Evolutionary conservation across 2,888 invertebrate species (phyloP), one percentile per base, ranked within the genome.

Genomic region (Rapana venosa): DNA sequence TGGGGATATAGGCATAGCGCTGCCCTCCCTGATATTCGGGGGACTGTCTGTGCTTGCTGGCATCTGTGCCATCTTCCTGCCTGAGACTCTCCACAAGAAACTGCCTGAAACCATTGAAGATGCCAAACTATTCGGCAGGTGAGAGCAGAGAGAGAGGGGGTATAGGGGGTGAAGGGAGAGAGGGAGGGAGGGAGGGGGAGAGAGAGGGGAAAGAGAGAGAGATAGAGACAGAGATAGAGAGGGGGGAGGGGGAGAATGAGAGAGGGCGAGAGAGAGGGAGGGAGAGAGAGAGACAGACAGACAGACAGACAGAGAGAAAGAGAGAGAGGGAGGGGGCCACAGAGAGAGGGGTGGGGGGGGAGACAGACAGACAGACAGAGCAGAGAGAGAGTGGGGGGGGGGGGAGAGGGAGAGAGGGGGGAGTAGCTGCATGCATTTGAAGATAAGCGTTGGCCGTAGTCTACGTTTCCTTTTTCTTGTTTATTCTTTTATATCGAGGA

Each of bases 1-100:
- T 20, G 91, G 90, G 90, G 79, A 87, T 32, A 79, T 91, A 35
- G 88, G 90, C 20, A 36, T 81, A 13, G 91, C 91, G 13, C 87
- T 91, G n/a, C 92, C 92, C 0, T 84, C 88, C 58, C 30, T 92
- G n/a, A 74, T 91, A 6, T 92, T 92, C 83, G 92, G 92, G 35
- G 88, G 85, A 2, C 58, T 87, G 56, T 87, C 91, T 15, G 85
- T 92, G 56, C 58, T 87, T 26, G 92, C 92, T n/a, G 92, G 92
- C 0, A 56, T 92, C 20, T 58, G 85, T 26, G 79, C 91, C 11
- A 86, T 92, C 70, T 91, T 87, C 70, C 88, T 92, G 58, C 92
- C 92, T 2, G 92, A 92, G 70, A 92, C 92, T 0, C 89, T 87
- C 17, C 77, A 89, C 83, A 86, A 85, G 70, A 56, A 90, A 30